Evolutionary conservation across 2,888 invertebrate genomes (phyloP).

Genomic region (Crocallis elinguaria): DNA sequence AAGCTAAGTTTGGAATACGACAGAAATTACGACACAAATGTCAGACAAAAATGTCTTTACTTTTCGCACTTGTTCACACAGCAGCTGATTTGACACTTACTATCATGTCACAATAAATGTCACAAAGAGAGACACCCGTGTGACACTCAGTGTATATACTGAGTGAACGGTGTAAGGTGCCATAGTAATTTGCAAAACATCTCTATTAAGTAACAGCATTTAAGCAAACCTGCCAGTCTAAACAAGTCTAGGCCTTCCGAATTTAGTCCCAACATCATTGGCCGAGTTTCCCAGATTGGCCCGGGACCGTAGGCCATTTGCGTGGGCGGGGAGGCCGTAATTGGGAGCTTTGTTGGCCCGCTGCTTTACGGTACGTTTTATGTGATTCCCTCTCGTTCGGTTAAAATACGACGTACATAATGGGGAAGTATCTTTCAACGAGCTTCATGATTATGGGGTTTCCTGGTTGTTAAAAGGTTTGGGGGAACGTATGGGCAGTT

Average conservation of each 20-base stretch:
- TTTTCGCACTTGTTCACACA: too few relatives aligned
- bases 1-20: too few relatives aligned
- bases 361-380: conserved; percentile 51
- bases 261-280: neutral
- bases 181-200: neutral
- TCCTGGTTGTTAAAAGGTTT: conserved; percentile 16
- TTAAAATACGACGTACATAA: conserved; percentile 29
- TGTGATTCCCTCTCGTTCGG: conserved; percentile 40
- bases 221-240: neutral
- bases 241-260: neutral
- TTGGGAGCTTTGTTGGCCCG: conserved; percentile 42
- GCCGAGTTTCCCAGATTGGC: conserved; percentile 6
- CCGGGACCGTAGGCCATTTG: conserved; percentile 20
- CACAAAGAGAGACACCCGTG: too few relatives aligned
- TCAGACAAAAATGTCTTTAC: too few relatives aligned
- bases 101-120: too few relatives aligned
- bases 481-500: conserved; percentile 5
- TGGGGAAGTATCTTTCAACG: conserved; percentile 23
- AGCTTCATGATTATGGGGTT: conserved; percentile 15
- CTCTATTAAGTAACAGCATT: neutral
- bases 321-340: conserved; percentile 30
- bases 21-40: too few relatives aligned
- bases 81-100: too few relatives aligned
- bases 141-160: too few relatives aligned
- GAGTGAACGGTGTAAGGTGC: too few relatives aligned